Conservation (phyloP, 1,140 invertebrate genomes). For the Halesus radiatus region DNA sequence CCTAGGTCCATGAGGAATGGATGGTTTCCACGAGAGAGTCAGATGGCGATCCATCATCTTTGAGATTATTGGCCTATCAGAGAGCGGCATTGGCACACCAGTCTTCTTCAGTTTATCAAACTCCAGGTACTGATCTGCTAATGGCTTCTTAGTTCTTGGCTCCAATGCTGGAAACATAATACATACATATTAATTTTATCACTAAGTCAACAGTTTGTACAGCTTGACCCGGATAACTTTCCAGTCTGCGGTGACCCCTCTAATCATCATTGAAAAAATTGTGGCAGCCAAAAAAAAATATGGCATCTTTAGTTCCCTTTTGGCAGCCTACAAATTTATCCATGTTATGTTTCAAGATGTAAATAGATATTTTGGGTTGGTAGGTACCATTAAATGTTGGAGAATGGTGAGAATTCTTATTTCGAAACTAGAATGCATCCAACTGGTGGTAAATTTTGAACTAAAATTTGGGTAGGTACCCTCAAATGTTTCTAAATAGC, state of each 20-base stretch:
- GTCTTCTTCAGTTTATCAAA: conserved; percentile 87
- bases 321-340: too few species aligned
- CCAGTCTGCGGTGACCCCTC: too few species aligned
- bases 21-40: conserved; percentile 93
- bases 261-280: not conserved
- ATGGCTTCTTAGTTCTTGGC: conserved; percentile 76
- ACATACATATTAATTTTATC: not conserved
- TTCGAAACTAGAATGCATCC: too few species aligned
- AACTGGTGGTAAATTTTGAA: too few species aligned
- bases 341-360: too few species aligned
- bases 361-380: too few species aligned
- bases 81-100: conserved; percentile 85
- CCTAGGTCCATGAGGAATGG: conserved; percentile 83
- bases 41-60: conserved; percentile 88
- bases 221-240: too few species aligned
- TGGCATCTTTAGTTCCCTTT: conserved; percentile 12
- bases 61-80: conserved; percentile 90
- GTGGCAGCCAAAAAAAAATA: not conserved
- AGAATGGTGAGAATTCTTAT: too few species aligned
- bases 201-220: too few species aligned
- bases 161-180: conserved; percentile 74
- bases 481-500: too few species aligned
- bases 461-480: too few species aligned
- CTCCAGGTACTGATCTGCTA: conserved; percentile 86
- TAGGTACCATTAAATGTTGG: too few species aligned